Percentiles rank a stretch among this genome's conserved stretches.
Conservation (phyloP, 2,888 invertebrate species). For the Malthinus seriepunctatus region DNA sequence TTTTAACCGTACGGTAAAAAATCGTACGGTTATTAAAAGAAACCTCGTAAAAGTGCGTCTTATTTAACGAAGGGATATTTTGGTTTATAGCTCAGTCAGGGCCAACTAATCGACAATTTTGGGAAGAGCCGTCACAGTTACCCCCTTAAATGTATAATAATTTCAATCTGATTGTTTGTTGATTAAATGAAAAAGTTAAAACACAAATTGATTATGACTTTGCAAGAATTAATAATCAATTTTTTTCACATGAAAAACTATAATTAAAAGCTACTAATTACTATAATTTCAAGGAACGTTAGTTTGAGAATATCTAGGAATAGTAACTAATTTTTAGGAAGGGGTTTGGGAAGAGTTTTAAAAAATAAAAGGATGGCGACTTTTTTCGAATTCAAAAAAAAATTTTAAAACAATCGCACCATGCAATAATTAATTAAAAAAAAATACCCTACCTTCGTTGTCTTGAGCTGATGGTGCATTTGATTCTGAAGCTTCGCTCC, state of each 20-base stretch:
- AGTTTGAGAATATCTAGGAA: neutral
- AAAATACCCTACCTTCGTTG: slow-evolving; percentile 50
- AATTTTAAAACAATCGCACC: neutral
- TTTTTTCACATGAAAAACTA: neutral
- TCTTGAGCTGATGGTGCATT: slow-evolving; percentile 56
- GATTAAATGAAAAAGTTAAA: no score
- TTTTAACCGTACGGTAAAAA: no score
- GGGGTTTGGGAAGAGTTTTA: neutral
- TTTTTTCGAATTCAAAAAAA: neutral
- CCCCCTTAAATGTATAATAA: no score
- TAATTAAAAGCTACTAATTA: neutral
- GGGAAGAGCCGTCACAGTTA: no score
- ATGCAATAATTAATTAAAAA: neutral
- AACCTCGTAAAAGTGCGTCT: no score
- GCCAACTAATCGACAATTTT: no score
- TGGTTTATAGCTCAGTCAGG: no score
- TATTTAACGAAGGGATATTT: no score
- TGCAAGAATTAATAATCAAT: slow-evolving; percentile 1
- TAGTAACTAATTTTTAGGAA: neutral
- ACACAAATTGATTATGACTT: neutral
- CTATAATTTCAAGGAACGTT: neutral
- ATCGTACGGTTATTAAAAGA: no score
- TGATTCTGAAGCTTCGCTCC: slow-evolving; percentile 61
- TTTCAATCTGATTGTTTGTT: no score
- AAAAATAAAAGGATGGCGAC: slow-evolving; percentile 1